Conservation (phyloP, 2,797 vertebrate species). For the Mormyrus hasselquistii region DNA sequence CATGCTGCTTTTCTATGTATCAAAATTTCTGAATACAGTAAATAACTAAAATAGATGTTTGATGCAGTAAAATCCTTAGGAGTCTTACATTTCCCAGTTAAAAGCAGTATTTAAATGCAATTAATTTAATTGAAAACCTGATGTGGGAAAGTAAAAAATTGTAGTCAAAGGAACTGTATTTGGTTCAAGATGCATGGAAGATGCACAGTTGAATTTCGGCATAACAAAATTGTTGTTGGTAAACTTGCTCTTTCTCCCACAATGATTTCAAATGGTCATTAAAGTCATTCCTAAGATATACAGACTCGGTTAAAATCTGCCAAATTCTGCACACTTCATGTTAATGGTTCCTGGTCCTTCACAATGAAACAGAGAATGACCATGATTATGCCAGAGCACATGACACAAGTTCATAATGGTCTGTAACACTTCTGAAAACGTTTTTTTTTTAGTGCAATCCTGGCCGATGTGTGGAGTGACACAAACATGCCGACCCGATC, state of each 20-base stretch:
- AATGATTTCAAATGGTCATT: background rate
- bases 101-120: background rate
- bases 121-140: background rate
- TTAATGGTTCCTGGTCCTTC: background rate
- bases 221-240: background rate
- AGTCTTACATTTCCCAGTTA: background rate
- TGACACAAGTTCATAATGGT: conserved; percentile 31
- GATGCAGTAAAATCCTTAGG: background rate
- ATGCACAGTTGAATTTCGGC: background rate
- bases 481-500: conserved; percentile 35
- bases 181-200: background rate
- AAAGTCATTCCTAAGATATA: background rate
- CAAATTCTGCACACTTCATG: background rate
- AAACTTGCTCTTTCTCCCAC: background rate
- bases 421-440: conserved; percentile 41
- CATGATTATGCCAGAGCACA: conserved; percentile 34
- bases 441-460: conserved; percentile 43
- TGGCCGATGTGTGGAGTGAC: conserved; percentile 37
- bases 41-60: background rate
- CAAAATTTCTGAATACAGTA: background rate
- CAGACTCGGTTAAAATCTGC: background rate
- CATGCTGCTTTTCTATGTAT: background rate
- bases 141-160: background rate
- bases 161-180: background rate
- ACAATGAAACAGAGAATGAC: background rate